Base-by-base conservation (phyloP, 1,140 invertebrate genomes). In the Heliconius congener region DNA sequence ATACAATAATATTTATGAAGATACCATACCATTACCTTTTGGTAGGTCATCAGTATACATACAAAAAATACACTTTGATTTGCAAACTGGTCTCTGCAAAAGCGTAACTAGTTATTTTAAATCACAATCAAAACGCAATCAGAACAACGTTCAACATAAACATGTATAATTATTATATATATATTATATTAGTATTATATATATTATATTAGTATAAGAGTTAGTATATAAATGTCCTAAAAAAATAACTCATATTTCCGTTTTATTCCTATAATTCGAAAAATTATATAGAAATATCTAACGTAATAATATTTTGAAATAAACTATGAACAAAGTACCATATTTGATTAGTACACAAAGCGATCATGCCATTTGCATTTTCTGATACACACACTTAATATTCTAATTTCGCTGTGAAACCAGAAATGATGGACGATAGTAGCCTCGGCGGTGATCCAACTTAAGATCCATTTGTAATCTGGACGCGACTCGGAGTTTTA, bases 391-490 rank as follows among this genome's bases (percentile, higher is more conserved):
- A 27, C 16, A 39, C 27, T 74, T 79, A 60, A 79, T 60, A 74
- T 79, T 79, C 73, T 71, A 71, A 74, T 74, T 74, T 70, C 60
- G 60, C 73, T 72, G 60, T 66, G 60, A 77, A 72, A 81, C 79
- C 79, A 77, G 55, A 80, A 81, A 42, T 39, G 79, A 73, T 80
- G 74, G 16, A 34, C 60, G 71, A 77, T 77, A 70, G 57, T 52
- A 27, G 52, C 60, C 52, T 66, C 23, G 77, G 16, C 57, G 39
- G 34, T 75, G 77, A 30, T 80, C 39, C 60, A 71, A 77, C 73
- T 84, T 81, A 84, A 82, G 66, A 42, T 70, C 72, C 74, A 87
- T 87, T 86, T 86, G 80, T 86, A 87, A 82, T 83, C 85, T 79
- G 66, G 70, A 76, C 77, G 76, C 39, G 27, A 23, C 76, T 72